Evolutionary conservation across 2,113 vertebrate species (phyloP), one percentile per base, ranked within the genome.

Genomic region (Cyanistes caeruleus): DNA sequence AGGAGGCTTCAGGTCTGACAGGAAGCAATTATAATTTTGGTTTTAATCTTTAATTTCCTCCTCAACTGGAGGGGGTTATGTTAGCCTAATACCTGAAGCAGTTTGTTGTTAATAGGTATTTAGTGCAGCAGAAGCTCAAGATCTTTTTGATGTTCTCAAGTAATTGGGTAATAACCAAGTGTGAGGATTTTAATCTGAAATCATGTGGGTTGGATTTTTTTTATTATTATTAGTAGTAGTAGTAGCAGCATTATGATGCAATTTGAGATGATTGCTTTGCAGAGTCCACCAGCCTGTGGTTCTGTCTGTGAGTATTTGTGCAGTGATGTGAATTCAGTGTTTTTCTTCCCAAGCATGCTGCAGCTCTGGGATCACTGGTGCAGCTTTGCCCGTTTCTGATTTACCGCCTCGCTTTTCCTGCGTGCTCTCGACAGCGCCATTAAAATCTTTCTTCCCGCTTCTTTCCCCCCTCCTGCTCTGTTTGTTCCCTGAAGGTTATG

Each of bases 401-500:
- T 16, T 17, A 15, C 30, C 5, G 14, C 1, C 53, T 44, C 11
- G 18, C 41, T 80, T 81, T 44, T 63, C 83, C 48, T 59, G 24
- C 8, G 0, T 9, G 41, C 44, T 80, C 17, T 19, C n/a, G 25
- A 33, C 44, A 9, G 35, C 56, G 2, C 2, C 35, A 3, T 37
- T 91, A 56, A 87, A 78, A 43, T 24, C 51, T 69, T 53, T 21
- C 27, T 10, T 53, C 15, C n/a, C 2, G 0, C 44, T 37, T 33
- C 13, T 25, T 14, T 1, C 14, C 28, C 27, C 22, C 3, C 21
- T 28, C 16, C 53, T 31, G 31, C 72, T 94, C 5, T 91, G 62
- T 86, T 53, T 94, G 4, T 87, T 95, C 95, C 69, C 62, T 67
- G 20, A 67, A 99, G 99, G 99, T 99, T 99, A 99, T 91, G 99